These are phyloP conservation scores for Antheraea yamamai DNA, from an alignment of 2,888 invertebrate species.

Conservation along the genomic window DNA sequence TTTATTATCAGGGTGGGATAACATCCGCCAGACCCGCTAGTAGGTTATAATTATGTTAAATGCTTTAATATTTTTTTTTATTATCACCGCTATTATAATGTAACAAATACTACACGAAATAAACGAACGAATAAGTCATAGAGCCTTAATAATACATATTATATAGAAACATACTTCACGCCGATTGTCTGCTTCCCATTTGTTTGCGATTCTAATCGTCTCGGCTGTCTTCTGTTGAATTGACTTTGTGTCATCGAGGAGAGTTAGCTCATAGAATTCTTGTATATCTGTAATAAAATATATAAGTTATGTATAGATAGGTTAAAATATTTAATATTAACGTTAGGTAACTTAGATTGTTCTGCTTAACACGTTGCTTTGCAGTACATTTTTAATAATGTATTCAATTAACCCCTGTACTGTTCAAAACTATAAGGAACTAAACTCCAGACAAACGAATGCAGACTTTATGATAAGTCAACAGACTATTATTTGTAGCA, in stretches of 20 bases:
- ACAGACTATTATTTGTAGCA: no score
- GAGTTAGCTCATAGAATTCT: conserved; percentile 98
- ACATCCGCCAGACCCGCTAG: no score
- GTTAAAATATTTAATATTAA: background rate
- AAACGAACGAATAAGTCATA: background rate
- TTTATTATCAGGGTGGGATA: no score
- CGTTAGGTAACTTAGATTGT: background rate
- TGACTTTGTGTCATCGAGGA: conserved; percentile 97
- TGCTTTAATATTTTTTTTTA: background rate
- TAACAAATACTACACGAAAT: background rate
- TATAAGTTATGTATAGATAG: background rate
- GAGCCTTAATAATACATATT: background rate
- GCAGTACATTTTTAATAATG: background rate
- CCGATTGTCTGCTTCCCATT: conserved; percentile 89
- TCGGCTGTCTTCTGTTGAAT: conserved; percentile 97
- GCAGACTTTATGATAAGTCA: no score
- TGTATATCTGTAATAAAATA: conserved; percentile 90
- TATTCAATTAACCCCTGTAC: no score
- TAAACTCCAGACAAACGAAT: no score
- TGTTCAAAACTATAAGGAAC: no score
- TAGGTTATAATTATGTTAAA: background rate
- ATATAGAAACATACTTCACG: conserved; percentile 57
- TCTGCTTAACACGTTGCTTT: background rate
- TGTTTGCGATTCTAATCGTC: conserved; percentile 96
- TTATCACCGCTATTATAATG: background rate